Evolutionary conservation across 2,113 vertebrate species (phyloP).

Genomic region (Strix uralensis): DNA sequence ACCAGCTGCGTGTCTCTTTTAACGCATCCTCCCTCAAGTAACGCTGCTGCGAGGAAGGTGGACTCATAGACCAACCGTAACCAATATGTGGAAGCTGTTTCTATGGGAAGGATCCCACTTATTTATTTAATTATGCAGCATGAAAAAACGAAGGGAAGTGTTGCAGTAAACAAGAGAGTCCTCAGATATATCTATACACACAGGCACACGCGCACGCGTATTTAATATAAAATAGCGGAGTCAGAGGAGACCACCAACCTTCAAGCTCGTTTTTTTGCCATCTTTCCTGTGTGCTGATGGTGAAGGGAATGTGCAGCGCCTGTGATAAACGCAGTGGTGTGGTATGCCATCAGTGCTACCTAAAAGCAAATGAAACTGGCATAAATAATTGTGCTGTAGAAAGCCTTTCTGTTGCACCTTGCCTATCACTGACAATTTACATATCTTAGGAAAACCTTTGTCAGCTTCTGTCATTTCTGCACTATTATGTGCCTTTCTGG

Average conservation of each 20-base stretch:
- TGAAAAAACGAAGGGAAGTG: neutral
- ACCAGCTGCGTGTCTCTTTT: neutral
- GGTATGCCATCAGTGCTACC: slow-evolving; percentile 65
- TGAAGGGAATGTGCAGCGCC: slow-evolving; percentile 59
- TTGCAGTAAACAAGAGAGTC: neutral
- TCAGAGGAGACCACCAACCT: slow-evolving; percentile 29
- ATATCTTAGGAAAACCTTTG: slow-evolving; percentile 83
- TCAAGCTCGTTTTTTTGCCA: neutral
- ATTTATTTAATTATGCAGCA: fast-evolving
- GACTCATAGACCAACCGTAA: neutral
- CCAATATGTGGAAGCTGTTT: neutral
- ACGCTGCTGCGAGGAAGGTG: neutral
- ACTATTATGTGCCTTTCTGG: slow-evolving; percentile 82
- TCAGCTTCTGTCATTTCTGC: slow-evolving; percentile 80
- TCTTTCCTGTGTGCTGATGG: slow-evolving; percentile 21
- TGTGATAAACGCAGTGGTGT: slow-evolving; percentile 65
- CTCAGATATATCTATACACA: neutral
- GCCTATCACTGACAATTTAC: slow-evolving; percentile 83
- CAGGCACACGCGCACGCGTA: fast-evolving
- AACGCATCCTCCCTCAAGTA: neutral
- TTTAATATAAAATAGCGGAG: neutral
- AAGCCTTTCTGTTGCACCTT: slow-evolving; percentile 76
- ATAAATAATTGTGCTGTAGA: slow-evolving; percentile 78
- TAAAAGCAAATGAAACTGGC: slow-evolving; percentile 77
- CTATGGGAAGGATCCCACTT: neutral